phyloP scores from a whole-genome alignment of 2,888 invertebrate genomes.

The Synanthedon vespiformis region DNA sequence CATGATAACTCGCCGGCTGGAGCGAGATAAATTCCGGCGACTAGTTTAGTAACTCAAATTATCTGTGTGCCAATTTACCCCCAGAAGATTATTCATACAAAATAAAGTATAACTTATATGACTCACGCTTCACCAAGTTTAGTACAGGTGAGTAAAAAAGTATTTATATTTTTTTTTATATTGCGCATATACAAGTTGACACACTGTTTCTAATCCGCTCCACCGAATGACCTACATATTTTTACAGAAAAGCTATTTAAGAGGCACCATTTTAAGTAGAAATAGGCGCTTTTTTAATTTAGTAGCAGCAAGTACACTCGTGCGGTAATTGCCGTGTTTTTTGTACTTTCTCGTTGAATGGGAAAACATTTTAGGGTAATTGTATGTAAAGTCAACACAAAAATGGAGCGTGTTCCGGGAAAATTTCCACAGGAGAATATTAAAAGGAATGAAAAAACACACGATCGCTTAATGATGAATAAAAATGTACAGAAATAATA shows the following conservation, averaged over 20 bases:
- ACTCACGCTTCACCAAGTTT: too few relatives aligned
- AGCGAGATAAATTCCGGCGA: too few relatives aligned
- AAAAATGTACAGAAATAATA: too few relatives aligned
- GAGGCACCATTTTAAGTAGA: not conserved
- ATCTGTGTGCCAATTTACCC: too few relatives aligned
- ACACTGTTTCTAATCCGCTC: too few relatives aligned
- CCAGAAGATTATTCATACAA: too few relatives aligned
- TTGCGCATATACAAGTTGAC: too few relatives aligned
- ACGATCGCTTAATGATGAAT: not conserved
- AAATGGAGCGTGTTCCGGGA: not conserved
- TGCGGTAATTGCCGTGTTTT: not conserved
- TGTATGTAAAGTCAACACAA: not conserved
- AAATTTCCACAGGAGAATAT: not conserved
- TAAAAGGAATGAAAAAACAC: not conserved
- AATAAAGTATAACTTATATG: too few relatives aligned
- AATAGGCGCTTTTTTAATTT: not conserved
- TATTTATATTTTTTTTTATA: too few relatives aligned
- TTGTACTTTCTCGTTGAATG: not conserved
- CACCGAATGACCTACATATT: not conserved
- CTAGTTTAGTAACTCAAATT: too few relatives aligned
- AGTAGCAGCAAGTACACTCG: not conserved
- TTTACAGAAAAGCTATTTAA: not conserved
- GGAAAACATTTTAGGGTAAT: not conserved
- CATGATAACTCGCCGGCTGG: too few relatives aligned
- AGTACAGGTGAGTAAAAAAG: too few relatives aligned